Evolutionary conservation across 2,113 vertebrate genomes (phyloP), one percentile per base, ranked within the genome.

Genomic region (Capreolus pygargus): DNA sequence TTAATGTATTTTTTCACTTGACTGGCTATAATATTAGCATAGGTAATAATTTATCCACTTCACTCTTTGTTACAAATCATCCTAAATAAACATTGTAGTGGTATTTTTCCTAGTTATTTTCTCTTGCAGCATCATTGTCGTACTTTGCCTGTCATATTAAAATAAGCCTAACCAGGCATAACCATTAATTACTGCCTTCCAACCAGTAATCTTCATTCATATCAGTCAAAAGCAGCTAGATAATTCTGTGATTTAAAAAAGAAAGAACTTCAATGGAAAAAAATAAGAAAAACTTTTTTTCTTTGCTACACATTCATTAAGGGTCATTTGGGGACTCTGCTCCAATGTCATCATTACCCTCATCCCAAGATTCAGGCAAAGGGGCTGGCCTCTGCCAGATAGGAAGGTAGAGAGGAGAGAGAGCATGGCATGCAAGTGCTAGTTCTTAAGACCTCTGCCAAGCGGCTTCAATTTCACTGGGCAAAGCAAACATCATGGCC

Each of bases 1-100:
- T 86, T 97, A 60, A 96, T 97, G 81, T 78, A 45, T 94, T 97
- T 94, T 91, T 91, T 94, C 52, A 54, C 78, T 91, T 57, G 55
- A 78, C 90, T 95, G 88, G 33, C 89, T 91, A 64, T 82, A 67
- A 81, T 92, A 92, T 90, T 74, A 95, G 25, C 2, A 98, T 70
- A 91, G 61, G 52, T 82, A 94, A 78, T 50, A 76, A 70, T 94
- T 57, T 95, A 88, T 36, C 82, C 57, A 21, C 74, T 88, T 96
- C 87, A 96, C 16, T 85, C 27, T 92, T 64, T 61, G 70, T 95
- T 76, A 87, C n/a, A 95, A 92, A 87, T 86, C 27, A 3, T 70
- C 52, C 87, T 87, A 90, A 89, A 64, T 92, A 96, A 94, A 92
- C 57, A 81, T 9, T 47, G 33, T 36, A 93, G 85, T 83, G 64